Evolutionary conservation across 2,797 vertebrate species (phyloP).

Genomic region (Mormyrops boulengeri): DNA sequence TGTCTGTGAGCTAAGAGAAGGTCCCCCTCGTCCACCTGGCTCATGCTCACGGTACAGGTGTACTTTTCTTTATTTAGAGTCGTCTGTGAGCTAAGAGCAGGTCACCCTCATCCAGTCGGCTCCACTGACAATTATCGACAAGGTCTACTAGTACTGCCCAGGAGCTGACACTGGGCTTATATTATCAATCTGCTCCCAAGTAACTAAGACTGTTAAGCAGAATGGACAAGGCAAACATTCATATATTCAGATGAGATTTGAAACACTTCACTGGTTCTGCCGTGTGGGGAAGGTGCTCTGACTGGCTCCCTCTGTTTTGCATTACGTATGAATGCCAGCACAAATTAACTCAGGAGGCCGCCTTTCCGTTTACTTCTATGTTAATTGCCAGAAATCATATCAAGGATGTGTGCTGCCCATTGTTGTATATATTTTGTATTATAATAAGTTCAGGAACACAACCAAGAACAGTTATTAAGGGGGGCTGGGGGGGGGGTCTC

Average conservation of each 20-base stretch:
- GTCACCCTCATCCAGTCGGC: slow-evolving; percentile 1
- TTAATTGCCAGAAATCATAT: slow-evolving; percentile 45
- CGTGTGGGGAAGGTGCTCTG: slow-evolving; percentile 40
- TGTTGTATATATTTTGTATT: slow-evolving; percentile 18
- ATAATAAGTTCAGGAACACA: slow-evolving; percentile 28
- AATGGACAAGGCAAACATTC: slow-evolving; percentile 55
- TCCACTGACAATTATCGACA: slow-evolving; percentile 42
- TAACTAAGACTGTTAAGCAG: slow-evolving; percentile 42
- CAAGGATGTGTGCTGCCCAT: slow-evolving; percentile 28
- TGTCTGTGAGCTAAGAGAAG: slow-evolving; percentile 60
- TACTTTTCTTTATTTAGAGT: slow-evolving; percentile 83
- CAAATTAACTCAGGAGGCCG: slow-evolving; percentile 47
- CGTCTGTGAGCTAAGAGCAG: slow-evolving; percentile 30
- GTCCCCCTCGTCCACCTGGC: slow-evolving; percentile 46
- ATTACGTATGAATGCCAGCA: slow-evolving; percentile 53
- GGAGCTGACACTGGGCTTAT: slow-evolving; percentile 39
- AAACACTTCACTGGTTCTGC: slow-evolving; percentile 47
- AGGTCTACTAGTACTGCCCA: slow-evolving; percentile 28
- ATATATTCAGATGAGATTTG: slow-evolving; percentile 60
- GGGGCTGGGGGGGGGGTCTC: neutral
- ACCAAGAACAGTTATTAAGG: slow-evolving; percentile 12
- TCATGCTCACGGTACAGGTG: slow-evolving; percentile 77
- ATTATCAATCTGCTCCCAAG: slow-evolving; percentile 39
- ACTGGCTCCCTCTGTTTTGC: slow-evolving; percentile 48
- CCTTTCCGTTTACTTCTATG: slow-evolving; percentile 30